A percentile compares a stretch with the other conserved stretches of the same genome.
Conservation (phyloP, 2,113 vertebrate genomes). For the Piprites chloris region DNA sequence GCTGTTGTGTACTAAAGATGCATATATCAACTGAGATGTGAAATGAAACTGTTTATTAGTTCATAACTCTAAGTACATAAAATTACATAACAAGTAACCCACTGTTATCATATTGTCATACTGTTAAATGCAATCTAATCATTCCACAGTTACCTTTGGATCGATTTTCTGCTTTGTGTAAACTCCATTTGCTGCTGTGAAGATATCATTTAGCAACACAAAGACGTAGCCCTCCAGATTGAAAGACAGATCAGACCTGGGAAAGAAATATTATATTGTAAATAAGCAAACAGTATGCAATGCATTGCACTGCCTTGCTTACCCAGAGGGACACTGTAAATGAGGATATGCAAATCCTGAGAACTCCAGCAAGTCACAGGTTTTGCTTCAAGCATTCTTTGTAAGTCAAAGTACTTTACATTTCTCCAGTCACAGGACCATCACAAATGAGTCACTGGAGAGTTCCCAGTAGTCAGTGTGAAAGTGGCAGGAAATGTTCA, state of each 20-base stretch:
- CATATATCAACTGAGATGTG: background rate
- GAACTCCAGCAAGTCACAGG: background rate
- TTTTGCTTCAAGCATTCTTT: background rate
- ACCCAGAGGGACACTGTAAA: background rate
- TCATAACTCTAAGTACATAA: background rate
- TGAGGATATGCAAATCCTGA: background rate
- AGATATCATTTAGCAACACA: slow-evolving; percentile 88
- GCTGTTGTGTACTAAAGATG: background rate
- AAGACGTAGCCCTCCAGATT: slow-evolving; percentile 83
- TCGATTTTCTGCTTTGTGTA: slow-evolving; percentile 90
- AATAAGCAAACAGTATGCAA: background rate
- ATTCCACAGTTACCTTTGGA: slow-evolving; percentile 74
- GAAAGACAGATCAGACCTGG: slow-evolving; percentile 90
- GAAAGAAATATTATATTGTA: background rate
- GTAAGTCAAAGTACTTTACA: background rate
- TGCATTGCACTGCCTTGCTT: background rate
- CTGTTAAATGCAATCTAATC: background rate
- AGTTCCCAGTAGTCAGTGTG: background rate
- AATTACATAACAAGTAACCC: background rate
- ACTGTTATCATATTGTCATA: background rate
- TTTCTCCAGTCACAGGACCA: background rate
- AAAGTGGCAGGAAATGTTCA: background rate
- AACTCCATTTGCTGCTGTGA: slow-evolving; percentile 88
- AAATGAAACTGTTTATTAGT: background rate
- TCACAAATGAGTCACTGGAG: background rate